Evolutionary conservation across 2,113 vertebrate species (phyloP), one percentile per base, ranked within the genome.

Genomic region (Corydoras sp.): DNA sequence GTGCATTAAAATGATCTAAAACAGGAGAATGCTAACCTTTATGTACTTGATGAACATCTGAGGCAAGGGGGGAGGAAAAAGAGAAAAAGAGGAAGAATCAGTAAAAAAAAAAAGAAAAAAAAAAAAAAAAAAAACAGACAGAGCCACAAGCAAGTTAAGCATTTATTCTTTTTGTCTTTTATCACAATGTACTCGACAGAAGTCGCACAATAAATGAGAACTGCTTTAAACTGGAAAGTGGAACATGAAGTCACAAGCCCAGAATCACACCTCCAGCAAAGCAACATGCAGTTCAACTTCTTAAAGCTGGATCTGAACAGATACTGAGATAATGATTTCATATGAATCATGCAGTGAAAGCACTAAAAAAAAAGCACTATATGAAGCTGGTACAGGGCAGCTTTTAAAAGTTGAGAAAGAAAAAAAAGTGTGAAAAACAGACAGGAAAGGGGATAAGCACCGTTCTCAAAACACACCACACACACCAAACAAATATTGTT

Each of bases 21-120:
- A 91, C 85, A 92, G 85, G 89, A 88, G 86, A 84, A 85, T 92
- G 91, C 97, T 97, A 96, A 99, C 97, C 97, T 99, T 99, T 91
- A 99, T 94, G 93, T 99, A 98, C 88, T 98, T 99, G 96, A 97
- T 99, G 97, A 98, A 99, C 96, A 98, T 99, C 97, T 99, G 95
- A 98, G 90, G 94, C 91, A 71, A 93, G 89, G 91, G 87, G 87
- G 90, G 87, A 86, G 83, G 85, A 83, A 88, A 81, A 65, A 60
- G 80, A 83, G 88, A 86, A 80, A 82, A 86, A 90, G 77, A 84
- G 90, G 74, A 83, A 79, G 86, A 86, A 86, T 95, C 90, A 95
- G 91, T 94, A 24, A 24, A 24, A 24, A 24, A 24, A 24, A 24
- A 24, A 24, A 24, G 2, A 24, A 24, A 24, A 24, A 24, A 24